Percentiles rank a stretch among this genome's conserved stretches.
phyloP scores from a whole-genome alignment of 2,797 vertebrate genomes.

The Bradypus variegatus region DNA sequence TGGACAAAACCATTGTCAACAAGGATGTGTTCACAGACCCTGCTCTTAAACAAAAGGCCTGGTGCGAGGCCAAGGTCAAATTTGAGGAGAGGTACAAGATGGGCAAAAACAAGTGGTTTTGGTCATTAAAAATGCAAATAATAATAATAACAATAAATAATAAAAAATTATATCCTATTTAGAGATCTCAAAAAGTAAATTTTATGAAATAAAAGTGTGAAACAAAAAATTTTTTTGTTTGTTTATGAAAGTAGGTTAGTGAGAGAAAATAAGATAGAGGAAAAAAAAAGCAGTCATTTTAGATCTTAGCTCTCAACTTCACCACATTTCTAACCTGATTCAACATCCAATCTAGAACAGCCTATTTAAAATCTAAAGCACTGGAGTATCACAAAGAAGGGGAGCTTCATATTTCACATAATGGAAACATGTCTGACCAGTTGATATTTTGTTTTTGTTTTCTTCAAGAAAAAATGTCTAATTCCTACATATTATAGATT shows the following conservation, averaged over 20 bases:
- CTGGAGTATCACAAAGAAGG: neutral
- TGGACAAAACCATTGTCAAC: no score
- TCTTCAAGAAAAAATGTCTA: neutral
- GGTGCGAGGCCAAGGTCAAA: no score
- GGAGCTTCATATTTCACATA: neutral
- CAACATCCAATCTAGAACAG: neutral
- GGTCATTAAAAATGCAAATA: no score
- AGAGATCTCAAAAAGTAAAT: neutral
- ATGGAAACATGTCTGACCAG: neutral
- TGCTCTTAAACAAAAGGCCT: no score
- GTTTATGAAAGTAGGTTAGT: neutral
- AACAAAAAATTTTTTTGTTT: neutral
- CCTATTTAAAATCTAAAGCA: neutral
- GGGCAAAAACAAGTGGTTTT: no score
- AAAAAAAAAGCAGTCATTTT: neutral
- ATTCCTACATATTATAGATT: neutral
- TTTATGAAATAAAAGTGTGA: neutral
- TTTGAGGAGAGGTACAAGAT: no score
- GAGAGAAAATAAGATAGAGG: neutral
- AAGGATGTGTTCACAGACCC: no score
- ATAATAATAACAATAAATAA: no score
- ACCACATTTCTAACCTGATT: neutral
- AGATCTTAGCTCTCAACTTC: neutral
- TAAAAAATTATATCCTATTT: neutral
- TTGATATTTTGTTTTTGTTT: neutral